Evolutionary conservation across 1,140 invertebrate species (phyloP), one percentile per base, ranked within the genome.

Genomic region (Octopus bimaculoides): DNA sequence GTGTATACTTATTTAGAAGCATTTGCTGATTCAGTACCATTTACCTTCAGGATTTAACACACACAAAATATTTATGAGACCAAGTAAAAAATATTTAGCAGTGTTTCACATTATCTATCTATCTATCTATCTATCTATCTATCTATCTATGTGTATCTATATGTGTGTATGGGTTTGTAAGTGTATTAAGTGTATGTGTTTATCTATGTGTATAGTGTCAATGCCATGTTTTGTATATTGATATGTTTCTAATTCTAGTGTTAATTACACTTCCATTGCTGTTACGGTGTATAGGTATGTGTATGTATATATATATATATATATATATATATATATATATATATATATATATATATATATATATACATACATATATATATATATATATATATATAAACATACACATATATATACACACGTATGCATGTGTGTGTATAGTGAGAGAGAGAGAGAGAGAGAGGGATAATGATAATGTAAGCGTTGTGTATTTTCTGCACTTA

Each of bases 41-140:
- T n/a, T n/a, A n/a, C n/a, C n/a, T n/a, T n/a, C n/a, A n/a, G n/a
- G n/a, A n/a, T n/a, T n/a, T n/a, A n/a, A n/a, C n/a, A n/a, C n/a
- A n/a, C n/a, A n/a, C n/a, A n/a, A n/a, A n/a, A n/a, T n/a, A n/a
- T n/a, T n/a, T n/a, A n/a, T n/a, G n/a, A n/a, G n/a, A n/a, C n/a
- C n/a, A n/a, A n/a, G n/a, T n/a, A n/a, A n/a, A n/a, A n/a, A n/a
- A n/a, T n/a, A n/a, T n/a, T n/a, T n/a, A n/a, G n/a, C n/a, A n/a
- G n/a, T n/a, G n/a, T n/a, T n/a, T n/a, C n/a, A n/a, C n/a, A n/a
- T n/a, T n/a, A n/a, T 61, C 56, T 61, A 61, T 61, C 3, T 61
- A 61, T 61, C 56, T 61, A 61, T 61, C 56, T 61, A 61, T 61
- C 56, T 61, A 61, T 61, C 56, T 10, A 61, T 61, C 56, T 61